phyloP scores from a whole-genome alignment of 2,797 vertebrate species.

The Acrocephalus scirpaceus region DNA sequence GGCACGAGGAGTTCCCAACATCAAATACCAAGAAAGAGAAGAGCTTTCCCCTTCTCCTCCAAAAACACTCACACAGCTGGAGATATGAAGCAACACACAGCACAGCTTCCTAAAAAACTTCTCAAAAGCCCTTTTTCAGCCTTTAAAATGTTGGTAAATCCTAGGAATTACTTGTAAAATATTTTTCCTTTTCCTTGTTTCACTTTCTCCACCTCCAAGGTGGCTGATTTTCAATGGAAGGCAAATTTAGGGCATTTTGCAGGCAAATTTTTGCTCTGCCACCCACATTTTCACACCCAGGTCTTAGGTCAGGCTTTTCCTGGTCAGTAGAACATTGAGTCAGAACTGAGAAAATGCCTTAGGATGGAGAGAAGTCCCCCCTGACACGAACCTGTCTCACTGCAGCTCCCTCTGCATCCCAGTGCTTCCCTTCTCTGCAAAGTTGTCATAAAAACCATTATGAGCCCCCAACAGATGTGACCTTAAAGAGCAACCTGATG shows the following conservation, averaged over 20 bases:
- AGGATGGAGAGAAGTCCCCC: slow-evolving; percentile 16
- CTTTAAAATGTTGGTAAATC: neutral
- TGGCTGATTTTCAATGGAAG: neutral
- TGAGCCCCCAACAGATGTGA: slow-evolving; percentile 76
- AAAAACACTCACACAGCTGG: neutral
- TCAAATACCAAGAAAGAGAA: neutral
- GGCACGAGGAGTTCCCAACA: neutral
- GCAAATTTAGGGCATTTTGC: neutral
- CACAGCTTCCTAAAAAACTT: neutral
- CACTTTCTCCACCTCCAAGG: neutral
- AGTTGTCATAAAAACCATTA: slow-evolving; percentile 78
- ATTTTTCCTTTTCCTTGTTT: neutral
- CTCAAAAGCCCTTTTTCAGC: neutral
- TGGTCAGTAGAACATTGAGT: slow-evolving; percentile 12
- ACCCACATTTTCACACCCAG: neutral
- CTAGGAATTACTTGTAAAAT: neutral
- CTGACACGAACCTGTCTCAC: slow-evolving; percentile 27
- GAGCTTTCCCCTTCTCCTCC: neutral
- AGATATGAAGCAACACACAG: fast-evolving
- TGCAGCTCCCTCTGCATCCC: slow-evolving; percentile 26
- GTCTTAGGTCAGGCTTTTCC: neutral
- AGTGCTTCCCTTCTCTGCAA: slow-evolving; percentile 60
- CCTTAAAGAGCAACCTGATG: slow-evolving; percentile 63
- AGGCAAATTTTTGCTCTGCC: slow-evolving; percentile 6
- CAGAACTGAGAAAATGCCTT: slow-evolving; percentile 24